These are phyloP conservation scores for Augochlora pura DNA, from an alignment of 1,140 invertebrate species.

Conservation along the genomic window DNA sequence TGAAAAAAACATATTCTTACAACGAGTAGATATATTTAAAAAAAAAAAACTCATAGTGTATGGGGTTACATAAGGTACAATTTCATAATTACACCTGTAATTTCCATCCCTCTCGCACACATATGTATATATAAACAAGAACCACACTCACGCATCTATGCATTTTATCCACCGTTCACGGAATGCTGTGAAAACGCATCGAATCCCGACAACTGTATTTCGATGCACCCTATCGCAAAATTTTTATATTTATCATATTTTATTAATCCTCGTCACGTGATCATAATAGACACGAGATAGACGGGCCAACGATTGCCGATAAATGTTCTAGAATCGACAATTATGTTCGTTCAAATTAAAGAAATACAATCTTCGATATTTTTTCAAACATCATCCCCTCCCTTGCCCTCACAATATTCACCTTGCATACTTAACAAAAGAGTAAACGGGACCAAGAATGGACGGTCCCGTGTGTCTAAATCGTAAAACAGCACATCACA, in stretches of 20 bases:
- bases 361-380: too few species aligned
- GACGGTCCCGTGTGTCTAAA: neutral
- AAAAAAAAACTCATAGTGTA: neutral
- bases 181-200: neutral
- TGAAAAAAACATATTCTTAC: neutral
- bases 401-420: neutral
- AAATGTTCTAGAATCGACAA: too few species aligned
- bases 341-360: too few species aligned
- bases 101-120: constrained; percentile 19
- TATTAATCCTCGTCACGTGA: too few species aligned
- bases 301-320: neutral
- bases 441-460: neutral
- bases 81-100: constrained; percentile 9
- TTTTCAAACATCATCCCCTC: too few species aligned
- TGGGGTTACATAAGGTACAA: constrained; percentile 32
- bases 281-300: neutral
- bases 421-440: neutral
- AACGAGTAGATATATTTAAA: constrained; percentile 23
- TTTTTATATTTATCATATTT: neutral
- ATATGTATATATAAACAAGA: constrained; percentile 13
- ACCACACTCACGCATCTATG: constrained; percentile 18
- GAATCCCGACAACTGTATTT: neutral
- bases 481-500: constrained; percentile 26
- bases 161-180: neutral
- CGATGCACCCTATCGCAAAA: neutral